Evolutionary conservation across 2,113 vertebrate genomes (phyloP).

Genomic region (Dicerorhinus sumatrensis): DNA sequence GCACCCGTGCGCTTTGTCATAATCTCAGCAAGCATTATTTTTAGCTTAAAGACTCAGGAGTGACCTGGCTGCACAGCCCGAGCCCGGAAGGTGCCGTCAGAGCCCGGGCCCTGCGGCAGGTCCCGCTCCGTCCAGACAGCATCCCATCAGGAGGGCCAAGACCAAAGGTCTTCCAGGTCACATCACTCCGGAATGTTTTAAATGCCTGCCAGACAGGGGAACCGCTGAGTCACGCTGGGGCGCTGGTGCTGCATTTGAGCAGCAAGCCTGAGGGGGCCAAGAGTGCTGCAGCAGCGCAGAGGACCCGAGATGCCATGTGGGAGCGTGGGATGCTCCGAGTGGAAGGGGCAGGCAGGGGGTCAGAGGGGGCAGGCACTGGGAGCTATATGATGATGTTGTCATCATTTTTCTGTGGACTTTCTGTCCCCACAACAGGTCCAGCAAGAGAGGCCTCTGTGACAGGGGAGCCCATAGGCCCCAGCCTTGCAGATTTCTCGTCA

Average conservation of each 20-base stretch:
- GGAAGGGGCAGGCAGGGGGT: background rate
- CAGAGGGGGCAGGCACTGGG: accelerated
- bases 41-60: background rate
- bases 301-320: accelerated
- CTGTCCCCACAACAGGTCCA: background rate
- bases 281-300: background rate
- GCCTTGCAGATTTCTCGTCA: accelerated
- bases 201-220: background rate
- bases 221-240: accelerated
- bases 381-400: background rate
- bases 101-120: background rate
- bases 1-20: background rate
- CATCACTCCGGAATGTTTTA: background rate
- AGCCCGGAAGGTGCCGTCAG: background rate
- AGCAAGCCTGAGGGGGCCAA: accelerated
- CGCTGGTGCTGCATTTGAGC: accelerated
- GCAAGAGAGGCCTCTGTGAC: background rate
- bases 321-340: accelerated
- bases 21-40: background rate
- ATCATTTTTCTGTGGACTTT: accelerated
- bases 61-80: background rate
- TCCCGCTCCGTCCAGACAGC: background rate
- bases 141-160: accelerated
- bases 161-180: background rate
- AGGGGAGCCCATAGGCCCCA: accelerated